Base-by-base conservation (phyloP, 1,140 invertebrate genomes). In the Diploscapter pachys region DNA sequence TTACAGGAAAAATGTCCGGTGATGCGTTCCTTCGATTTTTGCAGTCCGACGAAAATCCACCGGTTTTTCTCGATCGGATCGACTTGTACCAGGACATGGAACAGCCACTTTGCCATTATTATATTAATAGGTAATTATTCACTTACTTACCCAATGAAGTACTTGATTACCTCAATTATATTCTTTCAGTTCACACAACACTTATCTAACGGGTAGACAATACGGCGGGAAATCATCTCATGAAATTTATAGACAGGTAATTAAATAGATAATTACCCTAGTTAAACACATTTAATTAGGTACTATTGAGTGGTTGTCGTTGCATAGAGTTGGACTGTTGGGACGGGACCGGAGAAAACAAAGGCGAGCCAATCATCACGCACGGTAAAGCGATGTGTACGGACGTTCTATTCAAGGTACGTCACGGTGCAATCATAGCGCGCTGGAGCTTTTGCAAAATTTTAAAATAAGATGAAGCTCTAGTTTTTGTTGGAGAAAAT, bases 371-470 rank as follows among this genome's bases (percentile, higher is more conserved):
- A 0, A 98, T 99, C 78, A 98, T 99, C 79, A 99, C 96, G 57
- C 96, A 99, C 87, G 96, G 96, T 31, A 98, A 96, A 88, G 96
- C 96, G 0, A 98, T 99, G 94, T 99, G 96, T 86, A 98, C 95
- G 0, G 96, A 99, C 87, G 98, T 99, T 78, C 87, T 97, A 6
- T 98, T 98, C 87, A 97, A 95, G 86, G 90, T 90, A 86, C 5
- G 4, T 55, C 6, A 8, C 11, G 11, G 57, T 50, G 66, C 4
- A 51, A 3, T 61, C 63, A 6, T 3, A 31, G 31, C 31, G 31
- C 31, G 31, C 31, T 31, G 31, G 31, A 31, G 31, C 31, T 31
- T 31, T 31, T 31, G 31, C 31, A 31, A 31, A 31, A 31, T 31
- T 31, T 31, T 31, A 31, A 31, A 31, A 31, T 31, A 31, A 31